Evolutionary conservation across 2,888 invertebrate genomes (phyloP).

Genomic region (Acronicta aceris): DNA sequence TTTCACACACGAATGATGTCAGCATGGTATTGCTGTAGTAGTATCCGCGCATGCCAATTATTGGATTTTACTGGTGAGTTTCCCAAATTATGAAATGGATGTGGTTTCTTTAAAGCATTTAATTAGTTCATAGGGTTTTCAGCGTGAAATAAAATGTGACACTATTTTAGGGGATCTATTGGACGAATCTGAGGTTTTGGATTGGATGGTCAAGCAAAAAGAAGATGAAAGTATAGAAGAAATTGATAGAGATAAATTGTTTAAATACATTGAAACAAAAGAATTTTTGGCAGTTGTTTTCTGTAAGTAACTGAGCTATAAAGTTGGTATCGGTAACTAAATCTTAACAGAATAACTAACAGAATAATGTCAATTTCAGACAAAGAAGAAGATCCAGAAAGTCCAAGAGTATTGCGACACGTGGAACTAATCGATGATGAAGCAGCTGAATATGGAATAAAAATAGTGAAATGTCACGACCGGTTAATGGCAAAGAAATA

Average conservation of each 20-base stretch:
- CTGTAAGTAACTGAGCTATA: conserved; percentile 91
- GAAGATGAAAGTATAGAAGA: conserved; percentile 97
- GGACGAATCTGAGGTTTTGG: conserved; percentile 95
- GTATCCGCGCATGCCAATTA: conserved; percentile 84
- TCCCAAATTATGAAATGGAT: conserved; percentile 83
- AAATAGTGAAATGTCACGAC: conserved; percentile 96
- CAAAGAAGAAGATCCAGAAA: conserved; percentile 94
- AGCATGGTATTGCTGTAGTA: conserved; percentile 87
- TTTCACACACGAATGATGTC: conserved; percentile 86
- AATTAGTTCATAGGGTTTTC: conserved; percentile 63
- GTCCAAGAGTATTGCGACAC: conserved; percentile 94
- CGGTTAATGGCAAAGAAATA: conserved; percentile 97
- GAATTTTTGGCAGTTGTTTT: conserved; percentile 97
- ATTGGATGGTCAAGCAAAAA: conserved; percentile 97
- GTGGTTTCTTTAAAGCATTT: conserved; percentile 83
- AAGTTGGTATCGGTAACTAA: background rate
- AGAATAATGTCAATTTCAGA: conserved; percentile 81
- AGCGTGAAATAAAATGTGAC: conserved; percentile 66
- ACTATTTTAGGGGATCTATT: conserved; percentile 87
- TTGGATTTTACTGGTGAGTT: conserved; percentile 87
- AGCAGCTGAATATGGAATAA: conserved; percentile 96
- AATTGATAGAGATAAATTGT: conserved; percentile 94
- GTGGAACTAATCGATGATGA: conserved; percentile 97
- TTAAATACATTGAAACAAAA: conserved; percentile 95
- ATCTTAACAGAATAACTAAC: background rate